Evolutionary conservation across 2,888 invertebrate genomes (phyloP), one percentile per base, ranked within the genome.

Genomic region (Diabrotica balteata): DNA sequence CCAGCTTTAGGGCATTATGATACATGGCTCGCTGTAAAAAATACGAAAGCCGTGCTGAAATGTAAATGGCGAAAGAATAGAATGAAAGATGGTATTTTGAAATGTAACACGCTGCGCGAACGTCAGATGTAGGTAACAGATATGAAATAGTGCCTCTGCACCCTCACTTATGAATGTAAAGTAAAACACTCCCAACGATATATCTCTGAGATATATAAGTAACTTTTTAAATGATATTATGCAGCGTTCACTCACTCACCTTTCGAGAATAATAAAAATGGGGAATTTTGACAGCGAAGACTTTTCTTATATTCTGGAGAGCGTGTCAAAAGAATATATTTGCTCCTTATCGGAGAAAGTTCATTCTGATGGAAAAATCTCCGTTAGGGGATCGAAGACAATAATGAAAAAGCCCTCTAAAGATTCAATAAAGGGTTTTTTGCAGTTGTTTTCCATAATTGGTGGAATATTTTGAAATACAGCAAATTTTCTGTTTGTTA

Each of bases 1-100:
- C 52, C 59, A 68, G 68, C 63, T 70, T 68, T 59, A 50, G 62
- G 57, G 62, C 68, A 59, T 68, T 70, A 65, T 63, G 64, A 68
- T 60, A 67, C 60, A 64, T 67, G n/a, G 64, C 67, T 17, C 47
- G 62, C 52, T 54, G 55, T 59, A 66, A 69, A 71, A 68, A 76
- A 74, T 73, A 73, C 69, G 75, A 73, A 73, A 72, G 71, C 72
- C 75, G 78, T 78, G 79, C 78, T 46, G 71, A 67, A 68, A 68
- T 67, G 81, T 80, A 82, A 83, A 83, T 82, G 81, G 76, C 76
- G 76, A 81, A 82, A 82, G 81, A 83, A 82, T 82, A 72, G 81
- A 80, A 83, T 82, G 82, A 82, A 81, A 81, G 82, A 83, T 83
- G 82, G 80, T 80, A 79, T 81, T 81, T 81, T 81, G 81, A 82